Conservation (phyloP, 2,113 vertebrate species). For the Myiagra hebetior region DNA sequence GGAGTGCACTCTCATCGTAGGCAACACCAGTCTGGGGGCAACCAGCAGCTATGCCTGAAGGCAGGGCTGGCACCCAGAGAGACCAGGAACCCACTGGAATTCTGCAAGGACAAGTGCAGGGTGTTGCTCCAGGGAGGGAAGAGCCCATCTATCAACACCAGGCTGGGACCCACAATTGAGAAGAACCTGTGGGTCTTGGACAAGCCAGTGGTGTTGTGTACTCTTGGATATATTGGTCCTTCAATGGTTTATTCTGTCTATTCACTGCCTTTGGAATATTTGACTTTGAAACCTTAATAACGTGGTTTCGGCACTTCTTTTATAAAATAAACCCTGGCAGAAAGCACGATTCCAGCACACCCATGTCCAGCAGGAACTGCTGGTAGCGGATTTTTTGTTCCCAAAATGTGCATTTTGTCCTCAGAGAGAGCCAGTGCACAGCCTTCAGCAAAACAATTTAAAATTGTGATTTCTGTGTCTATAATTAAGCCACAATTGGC, state of each 20-base stretch:
- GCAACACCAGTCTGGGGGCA: neutral
- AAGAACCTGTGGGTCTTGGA: neutral
- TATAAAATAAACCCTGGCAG: neutral
- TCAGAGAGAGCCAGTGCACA: neutral
- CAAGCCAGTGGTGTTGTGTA: rapidly evolving
- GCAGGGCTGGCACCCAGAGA: neutral
- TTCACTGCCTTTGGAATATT: neutral
- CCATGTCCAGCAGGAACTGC: neutral
- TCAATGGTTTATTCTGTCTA: neutral
- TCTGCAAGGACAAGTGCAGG: neutral
- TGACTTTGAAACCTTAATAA: neutral
- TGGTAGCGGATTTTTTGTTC: neutral
- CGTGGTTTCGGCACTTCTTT: neutral
- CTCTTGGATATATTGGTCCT: neutral
- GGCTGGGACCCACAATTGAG: neutral
- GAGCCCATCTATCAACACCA: rapidly evolving
- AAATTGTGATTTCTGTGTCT: neutral
- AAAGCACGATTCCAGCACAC: neutral
- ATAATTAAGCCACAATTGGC: neutral
- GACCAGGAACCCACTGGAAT: neutral
- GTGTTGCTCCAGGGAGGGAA: neutral
- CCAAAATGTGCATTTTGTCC: neutral
- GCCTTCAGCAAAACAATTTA: neutral
- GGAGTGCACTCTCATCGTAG: rapidly evolving
- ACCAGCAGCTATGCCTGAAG: rapidly evolving